phyloP scores from a whole-genome alignment of 2,113 vertebrate species.

The Pluvialis apricaria region DNA sequence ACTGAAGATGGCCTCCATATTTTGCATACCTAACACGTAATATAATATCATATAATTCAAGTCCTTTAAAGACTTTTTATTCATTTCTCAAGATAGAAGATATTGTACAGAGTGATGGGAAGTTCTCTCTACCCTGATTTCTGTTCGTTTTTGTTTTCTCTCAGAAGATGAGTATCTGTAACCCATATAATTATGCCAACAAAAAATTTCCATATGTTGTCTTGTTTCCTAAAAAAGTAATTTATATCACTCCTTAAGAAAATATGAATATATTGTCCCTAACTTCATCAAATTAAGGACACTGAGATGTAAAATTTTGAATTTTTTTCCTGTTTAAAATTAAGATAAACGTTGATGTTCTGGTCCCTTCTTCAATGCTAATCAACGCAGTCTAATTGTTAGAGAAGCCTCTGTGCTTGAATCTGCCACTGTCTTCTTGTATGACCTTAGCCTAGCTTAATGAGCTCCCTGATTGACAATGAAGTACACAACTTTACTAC shows the following conservation, averaged over 20 bases:
- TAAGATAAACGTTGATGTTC: not conserved
- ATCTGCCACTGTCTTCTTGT: not conserved
- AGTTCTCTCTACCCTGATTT: not conserved
- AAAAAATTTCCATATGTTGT: not conserved
- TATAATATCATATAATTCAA: not conserved
- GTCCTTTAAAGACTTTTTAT: not conserved
- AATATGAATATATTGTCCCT: not conserved
- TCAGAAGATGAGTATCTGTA: not conserved
- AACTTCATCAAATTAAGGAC: not conserved
- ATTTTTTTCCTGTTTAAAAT: not conserved
- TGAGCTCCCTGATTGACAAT: not conserved
- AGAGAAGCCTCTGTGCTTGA: not conserved
- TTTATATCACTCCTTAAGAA: not conserved
- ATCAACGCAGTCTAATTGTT: not conserved
- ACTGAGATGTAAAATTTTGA: not conserved
- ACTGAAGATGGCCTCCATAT: not conserved
- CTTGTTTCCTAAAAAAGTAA: not conserved
- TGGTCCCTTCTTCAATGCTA: not conserved
- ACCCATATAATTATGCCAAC: not conserved
- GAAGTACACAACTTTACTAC: not conserved
- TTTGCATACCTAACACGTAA: not conserved
- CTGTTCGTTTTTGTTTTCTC: not conserved
- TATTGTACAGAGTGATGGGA: not conserved
- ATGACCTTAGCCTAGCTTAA: not conserved
- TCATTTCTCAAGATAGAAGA: not conserved